Evolutionary conservation across 2,888 invertebrate genomes (phyloP).

Genomic region (Ariolimax columbianus): DNA sequence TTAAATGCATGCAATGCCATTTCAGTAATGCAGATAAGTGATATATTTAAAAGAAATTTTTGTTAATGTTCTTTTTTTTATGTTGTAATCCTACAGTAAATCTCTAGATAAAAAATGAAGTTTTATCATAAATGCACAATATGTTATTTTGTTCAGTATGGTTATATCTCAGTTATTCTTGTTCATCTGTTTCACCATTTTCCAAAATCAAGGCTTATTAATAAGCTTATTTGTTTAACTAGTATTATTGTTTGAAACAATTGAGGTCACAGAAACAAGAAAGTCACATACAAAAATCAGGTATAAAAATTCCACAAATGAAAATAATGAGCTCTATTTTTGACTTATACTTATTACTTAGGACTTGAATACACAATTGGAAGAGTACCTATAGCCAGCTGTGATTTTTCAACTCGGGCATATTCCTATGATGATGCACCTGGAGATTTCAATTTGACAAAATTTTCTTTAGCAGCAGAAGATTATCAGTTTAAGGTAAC

Average conservation of each 20-base stretch:
- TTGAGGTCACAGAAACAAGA: neutral
- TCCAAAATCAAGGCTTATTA: neutral
- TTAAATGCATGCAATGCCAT: too few relatives aligned
- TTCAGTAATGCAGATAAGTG: too few relatives aligned
- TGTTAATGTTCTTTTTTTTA: too few relatives aligned
- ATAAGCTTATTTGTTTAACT: neutral
- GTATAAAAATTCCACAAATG: neutral
- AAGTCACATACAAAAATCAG: neutral
- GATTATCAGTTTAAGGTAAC: conserved; percentile 85
- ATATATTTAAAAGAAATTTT: too few relatives aligned
- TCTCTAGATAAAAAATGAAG: too few relatives aligned
- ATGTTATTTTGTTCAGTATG: too few relatives aligned
- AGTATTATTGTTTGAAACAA: too few relatives aligned
- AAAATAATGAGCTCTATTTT: neutral
- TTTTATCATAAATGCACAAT: too few relatives aligned
- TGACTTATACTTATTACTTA: conserved; percentile 55
- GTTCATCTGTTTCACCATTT: neutral
- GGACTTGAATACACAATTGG: conserved; percentile 90
- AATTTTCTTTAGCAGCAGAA: conserved; percentile 85
- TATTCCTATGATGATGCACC: conserved; percentile 89
- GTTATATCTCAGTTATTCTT: too few relatives aligned
- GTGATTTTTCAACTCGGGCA: conserved; percentile 89
- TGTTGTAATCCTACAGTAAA: too few relatives aligned
- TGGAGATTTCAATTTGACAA: conserved; percentile 80
- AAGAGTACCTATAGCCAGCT: conserved; percentile 90